Evolutionary conservation across 2,113 vertebrate species (phyloP).

Genomic region (Anhinga anhinga): DNA sequence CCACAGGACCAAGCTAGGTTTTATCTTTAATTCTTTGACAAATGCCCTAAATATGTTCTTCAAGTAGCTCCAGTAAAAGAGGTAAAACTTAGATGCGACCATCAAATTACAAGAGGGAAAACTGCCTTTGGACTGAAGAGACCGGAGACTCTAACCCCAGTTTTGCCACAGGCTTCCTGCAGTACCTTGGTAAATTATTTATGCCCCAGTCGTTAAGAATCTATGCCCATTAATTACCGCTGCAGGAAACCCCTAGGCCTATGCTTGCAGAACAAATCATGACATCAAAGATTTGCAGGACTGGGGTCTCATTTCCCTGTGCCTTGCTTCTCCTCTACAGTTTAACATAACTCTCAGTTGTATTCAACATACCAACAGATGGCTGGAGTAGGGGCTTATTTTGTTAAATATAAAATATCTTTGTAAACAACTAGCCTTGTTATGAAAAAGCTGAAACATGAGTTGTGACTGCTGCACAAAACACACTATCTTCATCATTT

Average conservation of each 20-base stretch:
- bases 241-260: neutral
- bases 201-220: neutral
- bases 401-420: neutral
- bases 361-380: neutral
- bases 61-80: neutral
- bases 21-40: neutral
- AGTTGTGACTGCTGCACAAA: neutral
- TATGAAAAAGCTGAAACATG: neutral
- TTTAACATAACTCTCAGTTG: neutral
- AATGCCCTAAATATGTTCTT: neutral
- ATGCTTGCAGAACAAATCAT: neutral
- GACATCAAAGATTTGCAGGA: neutral
- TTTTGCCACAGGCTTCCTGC: neutral
- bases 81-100: accelerated
- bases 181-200: neutral
- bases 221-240: neutral
- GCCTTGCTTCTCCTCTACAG: neutral
- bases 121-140: neutral
- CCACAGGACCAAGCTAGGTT: neutral
- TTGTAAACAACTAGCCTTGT: neutral
- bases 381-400: neutral
- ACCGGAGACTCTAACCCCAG: neutral
- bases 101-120: neutral
- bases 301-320: neutral
- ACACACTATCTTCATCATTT: neutral